Conservation (phyloP, 2,888 invertebrate genomes). For the Quadroppia sp. region DNA sequence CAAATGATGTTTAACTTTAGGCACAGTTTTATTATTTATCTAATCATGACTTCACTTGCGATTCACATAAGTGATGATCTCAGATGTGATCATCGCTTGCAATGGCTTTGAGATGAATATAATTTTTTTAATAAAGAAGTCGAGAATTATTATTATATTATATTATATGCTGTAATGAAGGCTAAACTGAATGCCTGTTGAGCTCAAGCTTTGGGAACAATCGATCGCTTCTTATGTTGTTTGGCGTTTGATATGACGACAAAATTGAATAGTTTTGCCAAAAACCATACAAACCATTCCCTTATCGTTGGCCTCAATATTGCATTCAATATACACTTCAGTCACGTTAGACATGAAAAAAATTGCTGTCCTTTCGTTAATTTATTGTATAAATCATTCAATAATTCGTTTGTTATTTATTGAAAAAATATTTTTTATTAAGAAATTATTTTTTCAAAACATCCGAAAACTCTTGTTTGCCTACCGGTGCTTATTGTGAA, state of each 20-base stretch:
- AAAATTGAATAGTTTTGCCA: constrained; percentile 1
- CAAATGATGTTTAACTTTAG: not conserved
- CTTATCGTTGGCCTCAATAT: constrained; percentile 26
- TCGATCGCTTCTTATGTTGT: not conserved
- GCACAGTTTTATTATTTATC: not conserved
- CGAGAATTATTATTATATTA: not conserved
- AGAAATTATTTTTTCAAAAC: no score
- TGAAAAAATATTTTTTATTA: no score
- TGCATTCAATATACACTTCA: not conserved
- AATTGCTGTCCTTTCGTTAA: no score
- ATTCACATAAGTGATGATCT: constrained; percentile 20
- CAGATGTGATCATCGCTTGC: not conserved
- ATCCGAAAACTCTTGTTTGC: no score
- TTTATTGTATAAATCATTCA: no score
- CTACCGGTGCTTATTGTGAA: no score
- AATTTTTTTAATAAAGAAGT: constrained; percentile 22
- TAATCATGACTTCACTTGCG: constrained; percentile 26
- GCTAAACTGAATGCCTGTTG: not conserved
- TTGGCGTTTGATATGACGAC: constrained; percentile 3
- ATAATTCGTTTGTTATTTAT: no score
- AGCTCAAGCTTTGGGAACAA: not conserved
- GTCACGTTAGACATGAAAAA: constrained; percentile 8
- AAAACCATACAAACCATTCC: constrained; percentile 20
- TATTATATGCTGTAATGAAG: not conserved
- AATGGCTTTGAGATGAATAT: not conserved